Evolutionary conservation across 2,888 invertebrate genomes (phyloP), one percentile per base, ranked within the genome.

Genomic region (Mythimna loreyi): DNA sequence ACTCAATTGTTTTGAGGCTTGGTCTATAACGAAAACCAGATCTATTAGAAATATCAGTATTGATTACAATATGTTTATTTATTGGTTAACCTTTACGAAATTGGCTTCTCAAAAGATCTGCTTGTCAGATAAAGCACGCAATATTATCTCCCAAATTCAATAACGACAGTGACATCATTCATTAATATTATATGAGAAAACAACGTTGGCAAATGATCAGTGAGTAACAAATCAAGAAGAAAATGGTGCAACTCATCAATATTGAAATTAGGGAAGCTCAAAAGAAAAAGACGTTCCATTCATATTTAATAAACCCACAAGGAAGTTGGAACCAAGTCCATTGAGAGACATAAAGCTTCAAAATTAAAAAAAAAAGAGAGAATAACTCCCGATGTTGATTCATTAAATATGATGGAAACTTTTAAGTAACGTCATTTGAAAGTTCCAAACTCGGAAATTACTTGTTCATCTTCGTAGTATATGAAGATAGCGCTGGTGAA

Each of bases 371-470:
- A 80, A 86, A 80, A 75, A 59, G 73, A 60, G 69, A 75, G 80
- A 77, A 83, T 75, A 85, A 85, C 81, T 82, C 69, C 57, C 68
- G 67, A 88, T 89, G 89, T 86, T 87, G 87, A 90, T 90, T 91
- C 89, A 89, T 90, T 90, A 88, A 88, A 89, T 85, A 87, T 83
- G 84, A 75, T 68, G 64, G 64, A 76, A 88, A 90, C 83, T 90
- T 91, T 85, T 82, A 80, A 85, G 85, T 87, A 85, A 87, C 83
- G 83, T 88, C 86, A 85, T 90, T 90, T 81, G 76, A 83, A 88
- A 91, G 79, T 90, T 87, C 64, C 65, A 58, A 76, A 76, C 72
- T 78, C 68, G 75, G 76, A 83, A 87, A 89, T 90, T 87, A 88
- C 86, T 86, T 85, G 85, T 87, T 85, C 87, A 85, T 89, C 87